Conservation (phyloP, 2,888 invertebrate genomes). For the Eledone cirrhosa region DNA sequence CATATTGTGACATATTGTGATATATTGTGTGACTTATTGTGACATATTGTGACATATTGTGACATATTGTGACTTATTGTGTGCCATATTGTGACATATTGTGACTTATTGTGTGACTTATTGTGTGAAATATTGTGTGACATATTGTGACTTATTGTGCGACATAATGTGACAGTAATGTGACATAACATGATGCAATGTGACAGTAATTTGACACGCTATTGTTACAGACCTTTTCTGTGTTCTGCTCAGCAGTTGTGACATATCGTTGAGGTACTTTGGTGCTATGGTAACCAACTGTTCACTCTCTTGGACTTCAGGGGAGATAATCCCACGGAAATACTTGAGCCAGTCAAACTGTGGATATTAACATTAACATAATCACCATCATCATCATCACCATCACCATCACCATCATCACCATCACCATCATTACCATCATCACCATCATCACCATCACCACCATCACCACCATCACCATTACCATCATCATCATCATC, state of each 20-base stretch:
- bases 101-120: no score
- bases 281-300: conserved; percentile 89
- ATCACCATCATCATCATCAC: no score
- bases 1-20: not conserved
- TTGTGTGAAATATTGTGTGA: no score
- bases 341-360: conserved; percentile 85
- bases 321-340: conserved; percentile 74
- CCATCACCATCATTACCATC: not conserved
- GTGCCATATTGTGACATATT: no score
- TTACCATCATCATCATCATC: not conserved
- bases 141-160: no score
- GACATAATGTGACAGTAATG: no score
- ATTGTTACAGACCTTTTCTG: conserved; percentile 69
- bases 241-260: conserved; percentile 77
- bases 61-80: no score
- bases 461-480: not conserved
- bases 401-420: not conserved
- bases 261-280: conserved; percentile 82
- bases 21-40: no score
- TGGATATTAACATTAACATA: conserved; percentile 24
- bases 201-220: no score
- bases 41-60: no score
- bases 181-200: no score
- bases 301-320: conserved; percentile 74
- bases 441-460: not conserved